These are phyloP conservation scores for Hyperopisus bebe DNA, from an alignment of 2,113 vertebrate species.

Conservation along the genomic window DNA sequence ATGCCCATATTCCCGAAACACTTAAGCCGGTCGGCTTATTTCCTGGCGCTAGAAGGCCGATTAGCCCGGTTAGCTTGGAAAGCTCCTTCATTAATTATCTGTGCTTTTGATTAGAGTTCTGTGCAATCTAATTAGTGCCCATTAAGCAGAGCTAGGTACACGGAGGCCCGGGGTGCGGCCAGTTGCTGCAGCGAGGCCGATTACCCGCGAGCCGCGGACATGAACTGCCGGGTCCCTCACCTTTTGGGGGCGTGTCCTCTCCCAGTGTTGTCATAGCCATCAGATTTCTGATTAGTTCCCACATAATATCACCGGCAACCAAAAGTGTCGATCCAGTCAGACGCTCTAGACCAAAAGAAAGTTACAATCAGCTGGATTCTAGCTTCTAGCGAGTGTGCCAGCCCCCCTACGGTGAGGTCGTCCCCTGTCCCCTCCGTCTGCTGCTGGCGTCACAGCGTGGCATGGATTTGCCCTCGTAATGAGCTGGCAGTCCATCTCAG, in stretches of 20 bases:
- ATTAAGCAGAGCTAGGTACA: neutral
- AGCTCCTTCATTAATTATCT: neutral
- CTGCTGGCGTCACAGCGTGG: too few species aligned
- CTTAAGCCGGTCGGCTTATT: neutral
- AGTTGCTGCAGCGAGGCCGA: neutral
- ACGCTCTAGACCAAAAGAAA: neutral
- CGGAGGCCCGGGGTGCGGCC: too few species aligned
- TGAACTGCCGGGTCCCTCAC: neutral
- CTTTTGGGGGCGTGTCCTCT: neutral
- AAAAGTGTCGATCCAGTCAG: neutral
- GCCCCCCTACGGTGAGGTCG: neutral
- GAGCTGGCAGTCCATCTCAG: too few species aligned
- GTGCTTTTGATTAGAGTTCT: neutral
- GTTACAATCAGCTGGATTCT: neutral
- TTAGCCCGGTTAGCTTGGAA: neutral
- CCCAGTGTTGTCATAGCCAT: neutral
- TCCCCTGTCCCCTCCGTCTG: neutral
- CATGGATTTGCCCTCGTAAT: too few species aligned
- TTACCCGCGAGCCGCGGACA: neutral
- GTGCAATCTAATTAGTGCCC: neutral
- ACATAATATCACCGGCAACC: neutral
- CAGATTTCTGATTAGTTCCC: neutral
- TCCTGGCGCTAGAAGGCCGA: neutral
- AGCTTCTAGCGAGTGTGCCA: too few species aligned
- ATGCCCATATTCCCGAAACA: neutral